Evolutionary conservation across 53 echinoderm and acorn worm species (phyloP), one percentile per base, ranked within the genome.

Genomic region (Hippasteria phrygiana): DNA sequence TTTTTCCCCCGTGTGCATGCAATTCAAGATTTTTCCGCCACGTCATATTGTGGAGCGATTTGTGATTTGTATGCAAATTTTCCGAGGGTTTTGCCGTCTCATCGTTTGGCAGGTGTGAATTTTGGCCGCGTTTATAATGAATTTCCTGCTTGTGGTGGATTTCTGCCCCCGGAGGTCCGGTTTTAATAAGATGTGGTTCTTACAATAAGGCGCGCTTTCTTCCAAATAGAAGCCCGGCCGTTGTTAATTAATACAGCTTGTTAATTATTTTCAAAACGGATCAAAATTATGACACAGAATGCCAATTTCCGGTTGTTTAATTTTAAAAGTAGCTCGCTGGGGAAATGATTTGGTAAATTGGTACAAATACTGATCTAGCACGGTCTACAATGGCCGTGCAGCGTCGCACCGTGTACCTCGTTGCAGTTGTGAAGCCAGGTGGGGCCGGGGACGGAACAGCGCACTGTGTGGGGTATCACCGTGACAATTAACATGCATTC

Each of bases 11-110:
- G 14, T 17, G 10, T 32, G 24, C 0, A 20, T 35, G 22, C 63
- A n/a, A 82, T 82, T 82, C 82, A 64, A 66, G 67, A 66, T 64
- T 31, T 65, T 45, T 62, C 64, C 10, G 2, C 48, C 35, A 11
- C 29, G 28, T 43, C 11, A 1, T 1, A 5, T 10, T 14, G 42
- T 18, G 10, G 20, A 73, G 20, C 10, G 41, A 22, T 22, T 50
- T 18, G 55, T 79, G 34, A 79, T 79, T 79, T 79, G 35, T 62
- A 79, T 79, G 79, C 59, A 59, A 79, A 79, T 79, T 28, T 38
- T 36, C 27, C 55, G 32, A 12, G 7, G 37, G 39, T 62, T 36
- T 62, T 77, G 35, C 37, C 37, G 69, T 67, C 43, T 73, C 22
- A 13, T 29, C 16, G 27, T 22, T 67, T 20, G 7, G 85, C 71